Percentiles rank a stretch among this genome's conserved stretches.
These are phyloP conservation scores for Podabrus alpinus DNA, from an alignment of 2,888 invertebrate species.

Conservation along the genomic window DNA sequence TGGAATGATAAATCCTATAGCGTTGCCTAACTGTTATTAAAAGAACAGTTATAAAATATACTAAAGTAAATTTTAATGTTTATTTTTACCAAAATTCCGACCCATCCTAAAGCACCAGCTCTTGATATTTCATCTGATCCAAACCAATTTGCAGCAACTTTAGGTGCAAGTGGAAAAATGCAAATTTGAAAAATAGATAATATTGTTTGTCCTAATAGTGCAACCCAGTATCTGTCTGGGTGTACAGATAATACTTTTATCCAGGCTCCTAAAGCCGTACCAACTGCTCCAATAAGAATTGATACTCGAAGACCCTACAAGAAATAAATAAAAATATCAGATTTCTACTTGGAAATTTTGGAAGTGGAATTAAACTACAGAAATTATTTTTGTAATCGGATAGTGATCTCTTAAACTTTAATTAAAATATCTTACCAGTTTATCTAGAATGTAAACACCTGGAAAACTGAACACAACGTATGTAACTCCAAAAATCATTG, in stretches of 20 bases:
- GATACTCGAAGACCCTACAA: conserved; percentile 77
- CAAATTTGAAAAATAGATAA: conserved; percentile 88
- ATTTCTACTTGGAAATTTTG: no score
- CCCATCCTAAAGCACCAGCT: conserved; percentile 96
- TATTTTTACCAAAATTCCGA: conserved; percentile 85
- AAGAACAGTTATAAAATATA: conserved; percentile 17
- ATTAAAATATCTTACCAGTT: conserved; percentile 67
- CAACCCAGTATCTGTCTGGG: conserved; percentile 81
- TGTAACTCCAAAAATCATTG: conserved; percentile 93
- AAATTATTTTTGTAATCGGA: no score
- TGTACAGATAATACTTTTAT: conserved; percentile 84
- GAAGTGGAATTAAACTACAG: no score
- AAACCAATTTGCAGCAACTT: conserved; percentile 95
- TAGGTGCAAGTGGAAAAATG: conserved; percentile 87
- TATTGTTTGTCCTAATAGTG: conserved; percentile 86
- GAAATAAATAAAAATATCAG: background rate
- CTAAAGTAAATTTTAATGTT: conserved; percentile 25
- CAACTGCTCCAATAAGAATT: conserved; percentile 77
- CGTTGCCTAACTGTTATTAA: background rate
- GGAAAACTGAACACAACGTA: conserved; percentile 96
- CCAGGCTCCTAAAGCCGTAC: conserved; percentile 87
- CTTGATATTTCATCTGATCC: conserved; percentile 93
- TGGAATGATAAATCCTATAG: background rate
- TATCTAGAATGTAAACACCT: conserved; percentile 91
- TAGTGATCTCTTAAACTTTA: no score